Base-by-base conservation (phyloP, 2,113 vertebrate species). In the Cnemophilus loriae region DNA sequence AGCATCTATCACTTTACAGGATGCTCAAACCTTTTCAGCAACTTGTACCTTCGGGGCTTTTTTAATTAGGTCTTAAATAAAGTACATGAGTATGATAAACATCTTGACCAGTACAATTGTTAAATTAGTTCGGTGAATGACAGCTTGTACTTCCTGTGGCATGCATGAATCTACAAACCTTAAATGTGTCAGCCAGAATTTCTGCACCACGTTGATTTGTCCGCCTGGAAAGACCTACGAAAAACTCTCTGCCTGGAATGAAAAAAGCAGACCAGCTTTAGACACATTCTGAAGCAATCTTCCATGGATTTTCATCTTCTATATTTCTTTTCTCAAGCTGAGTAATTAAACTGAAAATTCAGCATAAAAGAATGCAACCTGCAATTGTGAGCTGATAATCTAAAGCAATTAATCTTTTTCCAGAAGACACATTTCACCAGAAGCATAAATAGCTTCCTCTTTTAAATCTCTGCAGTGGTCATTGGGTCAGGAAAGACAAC, bases 191-290 rank as follows among this genome's bases (percentile, higher is more conserved):
- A 73, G 99, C 99, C 89, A 99, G 97, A 96, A 99, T 99, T 98
- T 99, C 99, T 49, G 99, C 99, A 96, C 99, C 99, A 97, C 99
- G 98, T 95, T 99, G 99, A 98, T 99, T 99, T 95, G 99, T 99
- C 93, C 99, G 97, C 96, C 98, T 99, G 80, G 99, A 99, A 93
- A 99, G 99, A 50, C 99, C 99, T 96, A 99, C 99, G 49, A 99
- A 99, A 97, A 99, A 99, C 97, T 99, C 99, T 97, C 98, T 98
- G 92, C 99, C 99, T 99, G 78, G 49, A 94, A 85, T 60, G 13
- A 95, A 93, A 80, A 94, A 96, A 90, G 17, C 12, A 81, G 60
- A 24, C 9, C 30, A 84, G 46, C 37, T 93, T 92, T 77, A 81
- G 28, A 90, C 33, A 63, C 8, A 12, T 60, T 83, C 42, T 89